phyloP scores from a whole-genome alignment of 2,113 vertebrate species.

The Irena cyanogastra region DNA sequence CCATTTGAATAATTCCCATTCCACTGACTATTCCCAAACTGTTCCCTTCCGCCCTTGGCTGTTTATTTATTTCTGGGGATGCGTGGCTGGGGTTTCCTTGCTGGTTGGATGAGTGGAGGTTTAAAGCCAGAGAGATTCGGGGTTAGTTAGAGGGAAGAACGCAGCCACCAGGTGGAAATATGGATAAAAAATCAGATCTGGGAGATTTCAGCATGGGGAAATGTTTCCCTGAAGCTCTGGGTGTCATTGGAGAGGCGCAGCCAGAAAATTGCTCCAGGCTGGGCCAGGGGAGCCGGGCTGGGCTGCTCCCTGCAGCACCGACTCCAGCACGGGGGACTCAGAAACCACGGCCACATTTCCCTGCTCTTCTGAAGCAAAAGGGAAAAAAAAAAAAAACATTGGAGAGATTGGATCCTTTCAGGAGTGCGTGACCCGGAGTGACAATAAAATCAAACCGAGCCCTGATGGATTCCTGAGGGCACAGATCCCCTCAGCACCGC shows the following conservation, averaged over 20 bases:
- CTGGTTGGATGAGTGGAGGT: neutral
- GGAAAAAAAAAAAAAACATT: neutral
- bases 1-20: constrained; percentile 47
- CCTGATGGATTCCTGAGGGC: neutral
- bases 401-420: neutral
- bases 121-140: neutral
- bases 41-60: neutral
- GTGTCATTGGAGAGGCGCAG: neutral
- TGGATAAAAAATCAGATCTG: neutral
- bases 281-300: neutral
- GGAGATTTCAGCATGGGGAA: neutral
- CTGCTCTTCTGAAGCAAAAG: neutral
- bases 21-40: constrained; percentile 50
- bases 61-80: neutral
- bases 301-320: neutral
- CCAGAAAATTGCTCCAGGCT: neutral
- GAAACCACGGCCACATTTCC: neutral
- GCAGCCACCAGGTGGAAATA: neutral
- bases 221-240: neutral
- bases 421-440: neutral
- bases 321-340: neutral
- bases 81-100: neutral
- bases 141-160: neutral
- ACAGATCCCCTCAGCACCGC: neutral
- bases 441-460: neutral